These are phyloP conservation scores for Heterodera carotae DNA, from an alignment of 1,140 invertebrate genomes.

Conservation along the genomic window DNA sequence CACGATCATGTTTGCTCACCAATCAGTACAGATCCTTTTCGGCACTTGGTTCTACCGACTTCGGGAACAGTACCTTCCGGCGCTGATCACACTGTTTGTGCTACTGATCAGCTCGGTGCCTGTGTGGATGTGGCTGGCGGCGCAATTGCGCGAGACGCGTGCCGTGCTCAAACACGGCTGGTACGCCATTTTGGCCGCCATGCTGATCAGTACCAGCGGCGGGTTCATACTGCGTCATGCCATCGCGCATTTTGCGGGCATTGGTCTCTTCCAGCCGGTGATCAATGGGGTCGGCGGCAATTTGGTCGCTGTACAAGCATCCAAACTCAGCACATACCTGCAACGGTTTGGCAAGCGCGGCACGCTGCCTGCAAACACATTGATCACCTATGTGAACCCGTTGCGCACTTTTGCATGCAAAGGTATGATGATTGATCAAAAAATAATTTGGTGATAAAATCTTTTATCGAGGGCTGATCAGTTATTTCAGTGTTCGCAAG, in stretches of 20 bases:
- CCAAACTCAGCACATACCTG: slow-evolving; percentile 83
- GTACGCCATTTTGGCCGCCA: slow-evolving; percentile 32
- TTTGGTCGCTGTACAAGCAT: slow-evolving; percentile 88
- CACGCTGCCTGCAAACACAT: slow-evolving; percentile 77
- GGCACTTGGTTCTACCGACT: slow-evolving; percentile 35
- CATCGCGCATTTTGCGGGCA: slow-evolving; percentile 77
- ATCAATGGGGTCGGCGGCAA: slow-evolving; percentile 87
- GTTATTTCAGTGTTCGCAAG: slow-evolving; percentile 81
- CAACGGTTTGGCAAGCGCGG: slow-evolving; percentile 74
- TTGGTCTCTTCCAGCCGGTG: slow-evolving; percentile 83
- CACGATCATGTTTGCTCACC: too few species aligned
- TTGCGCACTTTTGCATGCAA: slow-evolving; percentile 77
- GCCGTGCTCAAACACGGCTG: slow-evolving; percentile 38
- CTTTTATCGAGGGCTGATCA: slow-evolving; percentile 73
- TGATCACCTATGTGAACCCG: slow-evolving; percentile 71
- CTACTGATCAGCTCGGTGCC: slow-evolving; percentile 25
- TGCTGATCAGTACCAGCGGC: slow-evolving; percentile 56
- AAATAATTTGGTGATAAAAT: too few species aligned
- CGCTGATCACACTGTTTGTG: slow-evolving; percentile 22
- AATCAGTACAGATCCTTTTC: slow-evolving; percentile 42
- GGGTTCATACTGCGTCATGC: slow-evolving; percentile 74
- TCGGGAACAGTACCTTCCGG: slow-evolving; percentile 17
- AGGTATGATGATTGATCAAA: slow-evolving; percentile 75
- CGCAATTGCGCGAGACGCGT: slow-evolving; percentile 10
- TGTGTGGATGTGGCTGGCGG: slow-evolving; percentile 37